Evolutionary conservation across 2,888 invertebrate species (phyloP).

Genomic region (Hyposoter didymator): DNA sequence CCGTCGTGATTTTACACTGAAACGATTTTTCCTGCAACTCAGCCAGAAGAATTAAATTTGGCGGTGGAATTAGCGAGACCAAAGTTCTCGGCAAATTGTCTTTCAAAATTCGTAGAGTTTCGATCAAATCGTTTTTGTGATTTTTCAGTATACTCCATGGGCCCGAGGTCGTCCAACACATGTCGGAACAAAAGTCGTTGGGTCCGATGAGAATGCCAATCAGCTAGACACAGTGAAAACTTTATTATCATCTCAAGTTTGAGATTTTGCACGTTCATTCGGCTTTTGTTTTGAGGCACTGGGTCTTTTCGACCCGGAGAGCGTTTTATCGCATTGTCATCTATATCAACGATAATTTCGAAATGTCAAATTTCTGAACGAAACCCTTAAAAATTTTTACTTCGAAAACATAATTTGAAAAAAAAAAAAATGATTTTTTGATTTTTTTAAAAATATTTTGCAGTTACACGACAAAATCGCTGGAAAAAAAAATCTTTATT

Average conservation of each 20-base stretch:
- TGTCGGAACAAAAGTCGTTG: conserved; percentile 87
- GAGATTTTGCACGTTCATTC: too few relatives aligned
- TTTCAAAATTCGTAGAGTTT: conserved; percentile 85
- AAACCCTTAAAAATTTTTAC: too few relatives aligned
- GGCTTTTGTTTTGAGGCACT: too few relatives aligned
- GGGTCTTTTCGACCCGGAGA: too few relatives aligned
- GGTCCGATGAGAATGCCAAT: conserved; percentile 87
- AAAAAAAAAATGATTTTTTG: too few relatives aligned
- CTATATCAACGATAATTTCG: too few relatives aligned
- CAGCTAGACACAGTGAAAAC: conserved; percentile 82
- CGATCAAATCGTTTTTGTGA: conserved; percentile 85
- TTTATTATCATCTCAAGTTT: neutral
- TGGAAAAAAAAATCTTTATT: too few relatives aligned
- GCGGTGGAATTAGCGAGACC: conserved; percentile 86
- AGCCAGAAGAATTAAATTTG: conserved; percentile 84
- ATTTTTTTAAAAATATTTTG: too few relatives aligned
- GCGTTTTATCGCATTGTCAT: too few relatives aligned
- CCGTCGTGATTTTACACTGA: conserved; percentile 83
- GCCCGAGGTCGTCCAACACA: conserved; percentile 84
- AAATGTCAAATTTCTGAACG: too few relatives aligned
- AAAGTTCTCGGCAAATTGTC: conserved; percentile 87
- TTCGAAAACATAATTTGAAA: too few relatives aligned
- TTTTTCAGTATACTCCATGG: conserved; percentile 82
- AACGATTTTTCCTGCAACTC: conserved; percentile 80
- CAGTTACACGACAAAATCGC: too few relatives aligned